Percentiles rank a stretch among this genome's conserved stretches.
Conservation (phyloP, 2,113 vertebrate genomes). For the Albula glossodonta region DNA sequence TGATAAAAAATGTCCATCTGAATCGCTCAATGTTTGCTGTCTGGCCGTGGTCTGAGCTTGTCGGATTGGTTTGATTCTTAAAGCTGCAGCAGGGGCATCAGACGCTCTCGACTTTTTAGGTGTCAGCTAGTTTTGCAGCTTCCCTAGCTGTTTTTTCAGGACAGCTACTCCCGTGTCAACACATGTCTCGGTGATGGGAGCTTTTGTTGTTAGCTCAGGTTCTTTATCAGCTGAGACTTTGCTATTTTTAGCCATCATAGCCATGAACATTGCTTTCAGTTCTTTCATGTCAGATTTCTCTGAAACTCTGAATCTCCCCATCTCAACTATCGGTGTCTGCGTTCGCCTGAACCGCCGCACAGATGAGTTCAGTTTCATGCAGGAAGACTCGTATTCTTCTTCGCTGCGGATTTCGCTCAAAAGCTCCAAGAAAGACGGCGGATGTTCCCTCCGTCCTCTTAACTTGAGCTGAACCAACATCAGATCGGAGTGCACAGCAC, state of each 20-base stretch:
- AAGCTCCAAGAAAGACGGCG: neutral
- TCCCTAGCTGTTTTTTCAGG: neutral
- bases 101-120: neutral
- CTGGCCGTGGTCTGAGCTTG: neutral
- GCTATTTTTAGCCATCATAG: neutral
- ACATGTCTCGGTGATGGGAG: too few species aligned
- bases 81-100: slow-evolving; percentile 1
- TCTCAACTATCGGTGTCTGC: neutral
- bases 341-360: neutral
- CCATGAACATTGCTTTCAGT: slow-evolving; percentile 23
- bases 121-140: slow-evolving; percentile 3
- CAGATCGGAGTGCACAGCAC: too few species aligned
- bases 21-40: neutral
- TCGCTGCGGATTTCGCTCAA: slow-evolving; percentile 19
- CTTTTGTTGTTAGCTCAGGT: too few species aligned
- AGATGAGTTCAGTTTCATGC: neutral
- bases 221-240: neutral
- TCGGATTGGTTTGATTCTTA: neutral
- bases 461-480: too few species aligned
- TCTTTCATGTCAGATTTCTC: slow-evolving; percentile 33
- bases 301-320: slow-evolving; percentile 27
- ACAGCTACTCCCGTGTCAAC: slow-evolving; percentile 1
- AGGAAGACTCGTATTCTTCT: slow-evolving; percentile 20
- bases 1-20: neutral
- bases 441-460: too few species aligned